Base-by-base conservation (phyloP, 2,888 invertebrate genomes). In the Drosophila prostipennis region DNA sequence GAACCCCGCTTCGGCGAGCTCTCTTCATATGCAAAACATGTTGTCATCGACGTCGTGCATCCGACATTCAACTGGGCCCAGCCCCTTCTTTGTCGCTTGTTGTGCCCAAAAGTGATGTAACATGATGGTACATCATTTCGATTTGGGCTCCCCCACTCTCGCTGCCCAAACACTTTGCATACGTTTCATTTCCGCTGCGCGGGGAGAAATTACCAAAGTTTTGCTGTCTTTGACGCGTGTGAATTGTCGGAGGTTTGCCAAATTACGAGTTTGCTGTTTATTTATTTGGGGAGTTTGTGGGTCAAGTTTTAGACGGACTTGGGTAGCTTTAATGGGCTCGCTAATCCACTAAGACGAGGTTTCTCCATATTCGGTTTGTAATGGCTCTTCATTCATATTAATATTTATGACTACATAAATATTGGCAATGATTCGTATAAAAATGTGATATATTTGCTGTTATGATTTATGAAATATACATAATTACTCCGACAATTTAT, bases 51-150 rank as follows among this genome's bases (percentile, higher is more conserved):
- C 26, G 6, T 37, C 32, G 46, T 37, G 56, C 26, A 13, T 48
- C 40, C 60, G 49, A 29, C 57, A 59, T 58, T 48, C 36, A 14
- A 42, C 26, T n/a, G 11, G 34, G 46, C 42, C 39, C 46, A 46
- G 43, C 51, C 54, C 77, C 51, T 55, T 77, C 45, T 54, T 52
- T 65, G 60, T 70, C 65, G 60, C 54, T 63, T 53, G 63, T 63
- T 64, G 72, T 67, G 70, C 72, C 68, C 68, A 75, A 67, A 78
- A 58, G 49, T 82, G 75, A 85, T 86, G 86, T 85, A 82, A 86
- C 69, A 57, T 56, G 46, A 32, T 51, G 53, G 58, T 52, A 68
- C 63, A 59, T 65, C 43, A 60, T 67, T 68, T 51, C 34, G 67
- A 13, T 49, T 57, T 46, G 64, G 72, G 6, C 11, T 19, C 37